Percentiles rank a stretch among this genome's conserved stretches.
Conservation (phyloP, 2,888 invertebrate genomes). For the Tetramorium bicarinatum region DNA sequence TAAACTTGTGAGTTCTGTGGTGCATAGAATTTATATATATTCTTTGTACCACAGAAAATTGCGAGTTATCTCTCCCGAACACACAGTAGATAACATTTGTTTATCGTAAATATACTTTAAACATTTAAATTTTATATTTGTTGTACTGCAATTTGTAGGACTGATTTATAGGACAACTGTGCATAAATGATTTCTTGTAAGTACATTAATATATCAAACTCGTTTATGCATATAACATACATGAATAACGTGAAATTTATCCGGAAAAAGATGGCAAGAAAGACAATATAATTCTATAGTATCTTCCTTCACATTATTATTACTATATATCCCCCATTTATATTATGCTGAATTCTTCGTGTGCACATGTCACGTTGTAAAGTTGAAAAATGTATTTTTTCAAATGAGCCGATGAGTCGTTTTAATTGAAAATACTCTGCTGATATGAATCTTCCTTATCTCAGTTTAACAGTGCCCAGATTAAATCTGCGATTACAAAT, state of each 20-base stretch:
- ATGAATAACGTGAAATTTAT: conserved; percentile 34
- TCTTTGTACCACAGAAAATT: conserved; percentile 30
- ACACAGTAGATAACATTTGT: conserved; percentile 43
- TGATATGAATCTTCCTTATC: conserved; percentile 62
- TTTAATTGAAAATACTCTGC: conserved; percentile 64
- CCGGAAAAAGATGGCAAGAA: conserved; percentile 32
- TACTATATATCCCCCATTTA: conserved; percentile 25
- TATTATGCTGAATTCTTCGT: conserved; percentile 28
- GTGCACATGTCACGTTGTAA: background rate
- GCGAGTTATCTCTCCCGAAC: conserved; percentile 36
- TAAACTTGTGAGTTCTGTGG: background rate
- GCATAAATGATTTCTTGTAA: conserved; percentile 53
- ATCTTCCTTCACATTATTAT: conserved; percentile 40
- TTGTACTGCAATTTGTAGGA: conserved; percentile 51
- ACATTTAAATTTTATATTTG: conserved; percentile 44
- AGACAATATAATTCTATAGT: conserved; percentile 5
- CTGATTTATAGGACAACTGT: conserved; percentile 44
- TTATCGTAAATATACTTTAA: conserved; percentile 41
- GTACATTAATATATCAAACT: conserved; percentile 53
- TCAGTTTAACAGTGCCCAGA: conserved; percentile 52
- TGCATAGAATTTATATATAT: conserved; percentile 15
- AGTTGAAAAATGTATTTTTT: conserved; percentile 17
- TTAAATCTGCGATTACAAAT: conserved; percentile 64
- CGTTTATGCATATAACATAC: conserved; percentile 45
- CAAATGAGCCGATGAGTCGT: conserved; percentile 36